Evolutionary conservation across 2,797 vertebrate genomes (phyloP).

Genomic region (Nannoperca obscura): DNA sequence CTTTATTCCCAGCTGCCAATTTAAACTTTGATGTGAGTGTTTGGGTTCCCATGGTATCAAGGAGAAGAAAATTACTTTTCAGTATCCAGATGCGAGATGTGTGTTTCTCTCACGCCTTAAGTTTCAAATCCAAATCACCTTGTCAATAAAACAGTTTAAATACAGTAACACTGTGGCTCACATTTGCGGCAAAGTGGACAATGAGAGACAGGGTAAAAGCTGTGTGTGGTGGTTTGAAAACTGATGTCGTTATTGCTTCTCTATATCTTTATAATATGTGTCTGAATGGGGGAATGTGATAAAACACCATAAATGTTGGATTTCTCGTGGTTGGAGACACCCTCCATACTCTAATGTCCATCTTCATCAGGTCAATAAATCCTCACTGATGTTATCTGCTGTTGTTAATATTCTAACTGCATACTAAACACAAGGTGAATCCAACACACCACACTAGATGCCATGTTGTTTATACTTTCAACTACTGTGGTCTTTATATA

Average conservation of each 20-base stretch:
- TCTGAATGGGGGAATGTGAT: neutral
- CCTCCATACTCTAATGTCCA: neutral
- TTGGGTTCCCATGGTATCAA: conserved; percentile 69
- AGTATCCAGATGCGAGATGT: conserved; percentile 35
- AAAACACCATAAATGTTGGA: neutral
- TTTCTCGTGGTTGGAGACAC: neutral
- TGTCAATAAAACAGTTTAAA: conserved; percentile 44
- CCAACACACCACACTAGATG: neutral
- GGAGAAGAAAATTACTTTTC: conserved; percentile 69
- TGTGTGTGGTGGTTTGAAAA: conserved; percentile 4
- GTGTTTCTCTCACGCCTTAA: conserved; percentile 43
- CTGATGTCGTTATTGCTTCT: neutral
- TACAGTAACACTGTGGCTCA: conserved; percentile 13
- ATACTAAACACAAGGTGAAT: conserved; percentile 7
- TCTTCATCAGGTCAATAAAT: neutral
- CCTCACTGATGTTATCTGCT: neutral
- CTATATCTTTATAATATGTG: conserved; percentile 11
- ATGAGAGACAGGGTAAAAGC: neutral
- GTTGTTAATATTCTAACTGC: conserved; percentile 12
- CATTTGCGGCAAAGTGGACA: conserved; percentile 25
- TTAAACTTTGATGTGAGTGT: conserved; percentile 75
- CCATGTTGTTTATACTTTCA: conserved; percentile 4
- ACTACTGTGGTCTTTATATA: conserved; percentile 12
- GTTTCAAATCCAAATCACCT: conserved; percentile 55
- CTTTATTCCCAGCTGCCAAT: conserved; percentile 74